Evolutionary conservation across 1,140 invertebrate genomes (phyloP).

Genomic region (Grapholita molesta): DNA sequence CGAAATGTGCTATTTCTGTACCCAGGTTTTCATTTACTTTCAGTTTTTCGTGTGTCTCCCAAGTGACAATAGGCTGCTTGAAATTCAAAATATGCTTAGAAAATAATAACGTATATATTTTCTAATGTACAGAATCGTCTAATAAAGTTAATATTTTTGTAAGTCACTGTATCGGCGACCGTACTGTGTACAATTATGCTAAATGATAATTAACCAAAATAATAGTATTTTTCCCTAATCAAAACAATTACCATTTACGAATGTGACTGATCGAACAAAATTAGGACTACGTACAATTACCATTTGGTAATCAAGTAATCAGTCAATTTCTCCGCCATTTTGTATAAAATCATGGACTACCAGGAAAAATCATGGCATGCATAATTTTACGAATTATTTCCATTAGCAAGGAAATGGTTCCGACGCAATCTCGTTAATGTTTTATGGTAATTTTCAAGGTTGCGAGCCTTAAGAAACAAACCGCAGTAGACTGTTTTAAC

Average conservation of each 20-base stretch:
- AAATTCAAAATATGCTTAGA: too few species aligned
- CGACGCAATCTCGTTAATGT: neutral
- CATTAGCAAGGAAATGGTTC: neutral
- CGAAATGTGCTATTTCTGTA: too few species aligned
- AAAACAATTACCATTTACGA: neutral
- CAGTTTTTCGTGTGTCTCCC: too few species aligned
- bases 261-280: neutral
- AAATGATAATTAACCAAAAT: neutral
- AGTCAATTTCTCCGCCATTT: neutral
- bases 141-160: too few species aligned
- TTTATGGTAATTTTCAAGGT: neutral
- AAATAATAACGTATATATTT: too few species aligned
- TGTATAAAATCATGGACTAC: neutral
- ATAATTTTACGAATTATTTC: neutral
- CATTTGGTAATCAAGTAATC: neutral
- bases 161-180: too few species aligned
- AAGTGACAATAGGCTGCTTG: too few species aligned
- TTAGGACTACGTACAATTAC: neutral
- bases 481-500: neutral
- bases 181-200: neutral
- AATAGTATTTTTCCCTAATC: neutral
- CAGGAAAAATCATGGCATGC: neutral
- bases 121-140: too few species aligned
- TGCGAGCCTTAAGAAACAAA: neutral
- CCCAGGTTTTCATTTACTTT: too few species aligned